Base-by-base conservation (phyloP, 2,888 invertebrate genomes). In the Oscheius sp. region DNA sequence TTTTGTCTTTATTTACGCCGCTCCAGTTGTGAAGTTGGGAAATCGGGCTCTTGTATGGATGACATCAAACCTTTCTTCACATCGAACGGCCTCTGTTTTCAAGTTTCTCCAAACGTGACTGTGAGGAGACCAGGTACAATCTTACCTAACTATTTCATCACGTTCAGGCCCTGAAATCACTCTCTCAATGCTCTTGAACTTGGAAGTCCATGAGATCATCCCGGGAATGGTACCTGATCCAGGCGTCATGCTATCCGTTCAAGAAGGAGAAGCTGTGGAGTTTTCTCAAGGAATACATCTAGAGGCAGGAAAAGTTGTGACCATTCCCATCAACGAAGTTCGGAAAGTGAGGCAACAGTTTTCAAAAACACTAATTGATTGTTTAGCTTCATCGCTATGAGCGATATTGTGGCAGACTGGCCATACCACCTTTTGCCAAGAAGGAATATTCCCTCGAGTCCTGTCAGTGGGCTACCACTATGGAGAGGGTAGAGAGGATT, bases 321-420 rank as follows among this genome's bases (percentile, higher is more conserved):
- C 84, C 10, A 86, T 86, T 68, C 86, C 86, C 1, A 84, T 86
- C 32, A 86, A 86, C 35, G 86, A 86, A 66, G 81, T 86, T 42
- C 51, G 86, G 73, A 80, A 83, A 71, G 77, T 79, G 13, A 11
- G 76, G 66, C 21, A 21, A 21, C 21, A 21, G 21, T 21, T 21
- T 37, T 21, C 29, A 66, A 3, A 4, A 47, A 50, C 11, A 48
- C 9, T 42, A 10, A 11, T 1, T 62, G n/a, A n/a, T 47, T 70
- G 21, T 75, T 63, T 63, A 81, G 78, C 75, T 85, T 0, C 65
- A 72, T 2, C 79, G 85, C 5, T 83, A 86, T 70, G 74, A 78
- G 42, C 78, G 76, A 33, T 77, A 79, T 35, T 86, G 86, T 60
- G 86, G 86, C 0, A 70, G 76, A 2, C 66, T 75, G n/a, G 65